Evolutionary conservation across 2,113 vertebrate genomes (phyloP).

Genomic region (Notarius quadriscutis): DNA sequence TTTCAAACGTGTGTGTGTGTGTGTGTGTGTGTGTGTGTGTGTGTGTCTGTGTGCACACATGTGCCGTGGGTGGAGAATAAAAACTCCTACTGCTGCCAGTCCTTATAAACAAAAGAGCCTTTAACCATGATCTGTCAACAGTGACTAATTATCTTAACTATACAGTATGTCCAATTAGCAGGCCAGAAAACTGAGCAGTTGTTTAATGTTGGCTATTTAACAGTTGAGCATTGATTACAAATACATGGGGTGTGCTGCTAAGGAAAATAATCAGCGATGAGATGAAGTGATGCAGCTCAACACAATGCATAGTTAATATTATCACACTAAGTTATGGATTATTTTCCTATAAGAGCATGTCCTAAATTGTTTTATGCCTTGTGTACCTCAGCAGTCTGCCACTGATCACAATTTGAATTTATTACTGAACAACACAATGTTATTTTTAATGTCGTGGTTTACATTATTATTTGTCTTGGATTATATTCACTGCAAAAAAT

Average conservation of each 20-base stretch:
- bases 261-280: neutral
- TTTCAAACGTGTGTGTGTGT: neutral
- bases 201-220: neutral
- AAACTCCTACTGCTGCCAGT: conserved; percentile 7
- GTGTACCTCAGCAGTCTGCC: neutral
- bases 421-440: neutral
- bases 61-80: neutral
- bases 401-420: neutral
- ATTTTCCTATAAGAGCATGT: neutral
- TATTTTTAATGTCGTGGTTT: neutral
- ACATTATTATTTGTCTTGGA: neutral
- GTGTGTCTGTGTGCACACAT: neutral
- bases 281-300: neutral
- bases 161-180: neutral
- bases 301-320: neutral
- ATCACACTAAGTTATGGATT: neutral
- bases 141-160: neutral
- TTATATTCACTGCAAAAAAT: too few relatives aligned
- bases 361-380: neutral
- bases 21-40: too few relatives aligned
- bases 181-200: neutral
- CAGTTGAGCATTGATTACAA: neutral
- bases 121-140: neutral
- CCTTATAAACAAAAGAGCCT: conserved; percentile 3
- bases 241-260: neutral